Percentiles rank a stretch among this genome's conserved stretches.
phyloP scores from a whole-genome alignment of 2,797 vertebrate genomes.

The Myripristis murdjan region DNA sequence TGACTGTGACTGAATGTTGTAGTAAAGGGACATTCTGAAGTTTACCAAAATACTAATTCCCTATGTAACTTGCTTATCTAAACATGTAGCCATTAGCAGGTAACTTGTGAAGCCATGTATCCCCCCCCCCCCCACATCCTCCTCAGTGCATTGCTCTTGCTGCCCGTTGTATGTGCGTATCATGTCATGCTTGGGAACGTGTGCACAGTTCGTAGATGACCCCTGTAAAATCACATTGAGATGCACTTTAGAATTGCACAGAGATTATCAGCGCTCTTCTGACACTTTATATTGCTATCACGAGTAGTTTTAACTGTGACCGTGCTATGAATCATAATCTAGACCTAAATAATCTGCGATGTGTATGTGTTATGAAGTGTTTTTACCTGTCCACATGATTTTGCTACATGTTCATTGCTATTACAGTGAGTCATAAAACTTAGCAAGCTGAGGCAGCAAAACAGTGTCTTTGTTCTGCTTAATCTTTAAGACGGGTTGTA shows the following conservation, averaged over 20 bases:
- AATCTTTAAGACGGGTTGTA: background rate
- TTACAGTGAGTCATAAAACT: conserved; percentile 66
- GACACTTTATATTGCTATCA: conserved; percentile 51
- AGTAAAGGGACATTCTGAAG: conserved; percentile 28
- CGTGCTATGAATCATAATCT: conserved; percentile 15
- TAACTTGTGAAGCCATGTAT: conserved; percentile 18
- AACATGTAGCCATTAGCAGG: background rate
- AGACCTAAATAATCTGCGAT: conserved; percentile 37
- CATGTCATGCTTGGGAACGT: conserved; percentile 23
- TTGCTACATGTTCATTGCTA: conserved; percentile 31
- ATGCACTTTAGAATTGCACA: conserved; percentile 75
- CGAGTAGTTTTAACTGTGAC: conserved; percentile 21
- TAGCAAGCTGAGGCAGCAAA: conserved; percentile 17
- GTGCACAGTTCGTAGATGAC: conserved; percentile 36
- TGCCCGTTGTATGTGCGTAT: conserved; percentile 23
- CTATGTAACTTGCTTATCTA: conserved; percentile 29
- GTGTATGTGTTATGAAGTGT: conserved; percentile 23
- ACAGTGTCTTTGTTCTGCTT: conserved; percentile 5
- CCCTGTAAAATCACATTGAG: conserved; percentile 43
- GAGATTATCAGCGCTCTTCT: conserved; percentile 16
- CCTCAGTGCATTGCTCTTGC: conserved; percentile 29
- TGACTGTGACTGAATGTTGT: conserved; percentile 34
- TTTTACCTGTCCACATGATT: conserved; percentile 41
- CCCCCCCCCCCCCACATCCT: conserved; percentile 29
- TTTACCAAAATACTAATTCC: conserved; percentile 40